Base-by-base conservation (phyloP, 2,888 invertebrate species). In the Leucophenga maculata region DNA sequence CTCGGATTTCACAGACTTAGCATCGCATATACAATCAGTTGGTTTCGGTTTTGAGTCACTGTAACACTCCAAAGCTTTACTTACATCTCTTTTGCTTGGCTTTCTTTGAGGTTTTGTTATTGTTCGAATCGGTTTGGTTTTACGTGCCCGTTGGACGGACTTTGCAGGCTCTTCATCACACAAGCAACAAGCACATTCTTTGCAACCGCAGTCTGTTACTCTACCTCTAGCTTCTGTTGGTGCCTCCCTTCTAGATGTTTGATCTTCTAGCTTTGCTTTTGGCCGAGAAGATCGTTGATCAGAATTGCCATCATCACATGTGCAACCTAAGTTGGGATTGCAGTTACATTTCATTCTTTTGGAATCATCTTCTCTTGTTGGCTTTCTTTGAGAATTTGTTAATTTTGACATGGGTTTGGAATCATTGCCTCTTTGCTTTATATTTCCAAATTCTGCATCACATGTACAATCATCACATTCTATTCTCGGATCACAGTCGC, bases 381-480 rank as follows among this genome's bases (percentile, higher is more conserved):
- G 14, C 18, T 60, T 60, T 22, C 22, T 8, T 8, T 13, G 14
- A 13, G 13, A 0, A 26, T 26, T 20, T 39, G 11, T 3, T 39
- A 11, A 1, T 3, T 9, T 14, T 20, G 22, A 13, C 18, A 6
- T 14, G 13, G 6, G 26, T 20, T 26, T 55, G 13, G 26, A 55
- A 6, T 55, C 18, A 4, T 55, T 9, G 55, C 13, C 26, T 9
- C 3, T 3, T 39, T 39, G 39, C 8, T 39, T 3, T 8, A 8
- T 6, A 1, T 3, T 39, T 39, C 11, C 8, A 11, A 1, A 9
- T 9, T 57, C 57, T 2, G 14, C 22, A 13, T 18, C 31, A 6
- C 57, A 57, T 13, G 26, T n/a, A 57, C 57, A 57, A 31, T 57
- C 57, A 9, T 14, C 14, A 31, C 57, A 57, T 57, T 57, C 57